phyloP scores from a whole-genome alignment of 2,113 vertebrate species.

The Ptyas mucosa region DNA sequence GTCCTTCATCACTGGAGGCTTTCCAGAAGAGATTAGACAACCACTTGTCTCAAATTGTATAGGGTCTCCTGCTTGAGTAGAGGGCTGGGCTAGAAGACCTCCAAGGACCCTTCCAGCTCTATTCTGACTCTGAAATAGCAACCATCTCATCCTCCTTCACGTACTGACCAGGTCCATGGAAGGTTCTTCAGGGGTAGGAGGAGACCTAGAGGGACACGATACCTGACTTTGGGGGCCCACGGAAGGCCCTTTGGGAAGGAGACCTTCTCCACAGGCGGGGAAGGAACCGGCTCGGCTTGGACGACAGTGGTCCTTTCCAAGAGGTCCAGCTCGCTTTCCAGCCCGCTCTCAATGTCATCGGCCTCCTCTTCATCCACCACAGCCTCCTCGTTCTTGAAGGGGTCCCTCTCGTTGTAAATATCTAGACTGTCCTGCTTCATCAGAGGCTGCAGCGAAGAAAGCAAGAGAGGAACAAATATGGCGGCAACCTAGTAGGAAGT shows the following conservation, averaged over 20 bases:
- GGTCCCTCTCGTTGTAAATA: conserved; percentile 93
- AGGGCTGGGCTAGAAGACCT: no score
- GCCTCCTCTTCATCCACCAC: conserved; percentile 85
- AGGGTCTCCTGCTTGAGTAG: no score
- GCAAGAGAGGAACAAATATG: neutral
- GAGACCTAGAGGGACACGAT: accelerated
- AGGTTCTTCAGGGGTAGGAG: accelerated
- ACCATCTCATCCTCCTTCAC: neutral
- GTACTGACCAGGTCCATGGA: no score
- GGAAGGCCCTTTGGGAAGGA: conserved; percentile 93
- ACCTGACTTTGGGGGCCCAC: conserved; percentile 99
- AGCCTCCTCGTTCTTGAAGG: conserved; percentile 90
- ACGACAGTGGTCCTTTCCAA: conserved; percentile 84
- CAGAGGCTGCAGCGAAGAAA: conserved; percentile 74
- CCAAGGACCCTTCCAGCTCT: no score
- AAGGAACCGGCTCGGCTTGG: conserved; percentile 64
- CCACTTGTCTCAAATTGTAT: no score
- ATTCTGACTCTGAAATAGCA: no score
- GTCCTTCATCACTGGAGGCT: no score
- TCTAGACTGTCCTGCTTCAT: conserved; percentile 96
- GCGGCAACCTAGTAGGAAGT: neutral
- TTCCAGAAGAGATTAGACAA: no score
- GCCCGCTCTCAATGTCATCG: conserved; percentile 76
- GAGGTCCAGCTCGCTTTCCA: conserved; percentile 89
- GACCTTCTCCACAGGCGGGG: conserved; percentile 75